These are phyloP conservation scores for Sesia apiformis DNA, from an alignment of 2,888 invertebrate genomes.

Conservation along the genomic window DNA sequence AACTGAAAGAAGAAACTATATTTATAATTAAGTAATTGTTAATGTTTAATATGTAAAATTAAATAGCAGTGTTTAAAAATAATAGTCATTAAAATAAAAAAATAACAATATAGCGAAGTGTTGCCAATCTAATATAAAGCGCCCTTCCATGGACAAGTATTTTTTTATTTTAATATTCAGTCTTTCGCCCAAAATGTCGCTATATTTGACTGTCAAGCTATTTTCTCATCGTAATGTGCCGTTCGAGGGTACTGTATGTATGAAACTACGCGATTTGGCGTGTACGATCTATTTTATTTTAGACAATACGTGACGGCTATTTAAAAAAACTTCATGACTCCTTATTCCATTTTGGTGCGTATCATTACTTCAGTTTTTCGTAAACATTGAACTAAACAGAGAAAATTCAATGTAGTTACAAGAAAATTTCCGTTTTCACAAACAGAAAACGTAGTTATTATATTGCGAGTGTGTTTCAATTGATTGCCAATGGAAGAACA, in stretches of 20 bases:
- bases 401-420: slow-evolving; percentile 50
- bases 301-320: slow-evolving; percentile 69
- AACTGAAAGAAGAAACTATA: no score
- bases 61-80: no score
- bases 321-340: slow-evolving; percentile 61
- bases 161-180: no score
- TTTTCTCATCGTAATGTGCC: slow-evolving; percentile 74
- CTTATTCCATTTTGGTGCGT: slow-evolving; percentile 38
- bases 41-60: no score
- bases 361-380: slow-evolving; percentile 53
- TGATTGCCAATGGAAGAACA: slow-evolving; percentile 47
- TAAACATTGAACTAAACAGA: slow-evolving; percentile 65
- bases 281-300: slow-evolving; percentile 71
- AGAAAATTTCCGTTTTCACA: slow-evolving; percentile 38
- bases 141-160: no score
- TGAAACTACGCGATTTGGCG: slow-evolving; percentile 67
- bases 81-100: no score
- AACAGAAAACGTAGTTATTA: slow-evolving; percentile 37
- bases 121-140: no score
- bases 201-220: slow-evolving; percentile 72
- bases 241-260: slow-evolving; percentile 72
- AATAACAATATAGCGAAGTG: no score
- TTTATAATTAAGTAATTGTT: no score
- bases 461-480: slow-evolving; percentile 12
- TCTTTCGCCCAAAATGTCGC: slow-evolving; percentile 69